phyloP scores from a whole-genome alignment of 2,888 invertebrate species.

The Halictus quadricinctus region DNA sequence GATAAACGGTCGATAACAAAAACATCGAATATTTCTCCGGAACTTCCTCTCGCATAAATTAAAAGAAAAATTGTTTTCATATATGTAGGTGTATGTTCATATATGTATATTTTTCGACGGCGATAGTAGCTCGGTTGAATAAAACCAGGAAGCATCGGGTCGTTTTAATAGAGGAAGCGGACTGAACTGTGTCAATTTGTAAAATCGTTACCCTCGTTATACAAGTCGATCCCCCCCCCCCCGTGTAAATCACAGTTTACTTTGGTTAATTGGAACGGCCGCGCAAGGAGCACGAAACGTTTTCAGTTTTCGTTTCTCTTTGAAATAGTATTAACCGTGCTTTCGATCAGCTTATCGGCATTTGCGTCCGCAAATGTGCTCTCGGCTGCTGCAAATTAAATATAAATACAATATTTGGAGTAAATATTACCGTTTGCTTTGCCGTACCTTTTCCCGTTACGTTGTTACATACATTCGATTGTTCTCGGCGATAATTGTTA shows the following conservation, averaged over 20 bases:
- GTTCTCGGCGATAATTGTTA: neutral
- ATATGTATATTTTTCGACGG: neutral
- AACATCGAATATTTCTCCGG: no score
- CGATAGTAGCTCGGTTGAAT: neutral
- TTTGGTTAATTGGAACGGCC: slow-evolving; percentile 66
- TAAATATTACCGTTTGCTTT: slow-evolving; percentile 17
- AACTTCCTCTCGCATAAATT: neutral
- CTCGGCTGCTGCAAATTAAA: slow-evolving; percentile 28
- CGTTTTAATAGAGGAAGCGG: neutral
- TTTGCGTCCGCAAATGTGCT: slow-evolving; percentile 28
- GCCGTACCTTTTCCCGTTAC: neutral
- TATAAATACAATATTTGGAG: slow-evolving; percentile 23
- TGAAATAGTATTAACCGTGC: slow-evolving; percentile 68
- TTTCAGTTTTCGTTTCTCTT: slow-evolving; percentile 61
- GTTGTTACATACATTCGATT: slow-evolving; percentile 9
- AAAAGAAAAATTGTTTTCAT: neutral
- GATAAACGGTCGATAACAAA: no score
- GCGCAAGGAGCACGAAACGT: slow-evolving; percentile 46
- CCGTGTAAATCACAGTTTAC: slow-evolving; percentile 64
- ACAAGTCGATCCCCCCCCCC: slow-evolving; percentile 31
- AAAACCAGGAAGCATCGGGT: neutral
- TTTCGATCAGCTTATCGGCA: slow-evolving; percentile 63
- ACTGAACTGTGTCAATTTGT: slow-evolving; percentile 52
- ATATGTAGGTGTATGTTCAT: neutral
- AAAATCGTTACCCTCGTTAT: slow-evolving; percentile 52